Conservation (phyloP, 2,113 vertebrate genomes). For the Brachyistius frenatus region DNA sequence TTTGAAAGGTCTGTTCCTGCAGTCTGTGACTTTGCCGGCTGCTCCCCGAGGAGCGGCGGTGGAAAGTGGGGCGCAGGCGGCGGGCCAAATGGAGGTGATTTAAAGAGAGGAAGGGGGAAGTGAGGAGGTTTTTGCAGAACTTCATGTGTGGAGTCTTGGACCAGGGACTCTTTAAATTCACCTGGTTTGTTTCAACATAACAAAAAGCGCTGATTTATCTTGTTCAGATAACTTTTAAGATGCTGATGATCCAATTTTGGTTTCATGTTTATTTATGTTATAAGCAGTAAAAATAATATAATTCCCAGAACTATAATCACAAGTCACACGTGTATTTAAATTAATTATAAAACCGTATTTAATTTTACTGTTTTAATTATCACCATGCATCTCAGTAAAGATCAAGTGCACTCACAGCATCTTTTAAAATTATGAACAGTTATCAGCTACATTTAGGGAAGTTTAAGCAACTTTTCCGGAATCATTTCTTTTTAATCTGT, state of each 20-base stretch:
- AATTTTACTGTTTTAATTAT: not conserved
- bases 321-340: too few relatives aligned
- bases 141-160: conserved; percentile 25
- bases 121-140: conserved; percentile 23
- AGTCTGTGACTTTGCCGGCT: conserved; percentile 96
- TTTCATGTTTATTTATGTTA: too few relatives aligned
- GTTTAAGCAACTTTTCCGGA: not conserved
- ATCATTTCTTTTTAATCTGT: not conserved
- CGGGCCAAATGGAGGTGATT: conserved; percentile 84
- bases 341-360: not conserved
- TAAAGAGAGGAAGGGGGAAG: conserved; percentile 49
- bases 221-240: not conserved
- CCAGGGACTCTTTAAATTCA: not conserved
- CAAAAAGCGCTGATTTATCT: not conserved
- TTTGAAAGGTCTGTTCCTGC: conserved; percentile 99
- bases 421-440: not conserved
- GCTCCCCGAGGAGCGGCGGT: conserved; percentile 90
- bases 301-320: not conserved
- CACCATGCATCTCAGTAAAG: not conserved
- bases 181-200: not conserved
- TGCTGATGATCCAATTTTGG: too few relatives aligned
- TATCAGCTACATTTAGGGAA: not conserved
- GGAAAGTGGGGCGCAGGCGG: conserved; percentile 89
- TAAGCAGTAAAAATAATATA: not conserved
- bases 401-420: not conserved